Evolutionary conservation across 2,797 vertebrate genomes (phyloP), one percentile per base, ranked within the genome.

Genomic region (Ambastaia sidthimunki): DNA sequence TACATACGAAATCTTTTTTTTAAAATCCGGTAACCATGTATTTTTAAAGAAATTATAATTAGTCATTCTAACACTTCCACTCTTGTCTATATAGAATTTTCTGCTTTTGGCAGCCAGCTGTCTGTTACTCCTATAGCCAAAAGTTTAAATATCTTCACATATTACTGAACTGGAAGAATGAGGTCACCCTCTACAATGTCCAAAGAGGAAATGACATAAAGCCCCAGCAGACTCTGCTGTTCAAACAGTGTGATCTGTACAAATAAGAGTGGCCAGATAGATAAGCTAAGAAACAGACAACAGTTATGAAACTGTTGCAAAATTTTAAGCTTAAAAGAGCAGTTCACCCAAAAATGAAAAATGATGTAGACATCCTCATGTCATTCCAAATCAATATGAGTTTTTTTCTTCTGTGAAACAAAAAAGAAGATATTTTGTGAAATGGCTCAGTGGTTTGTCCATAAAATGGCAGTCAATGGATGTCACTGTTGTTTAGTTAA

Each of bases 121-220:
- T 60, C 60, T n/a, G 54, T 47, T 52, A 72, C 66, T 72, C 2
- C 19, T 66, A 31, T 41, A 73, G 44, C 83, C 88, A 91, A 85
- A 91, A 85, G 50, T 81, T 34, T 59, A 15, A 81, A 82, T 91
- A 44, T 44, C 82, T 85, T 90, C 86, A 82, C 84, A 85, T 90
- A 93, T 92, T 92, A 90, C 91, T 90, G 16, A 69, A 52, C 82
- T 87, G 31, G n/a, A 73, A 88, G 85, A 87, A 92, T 88, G 90
- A 86, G 86, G 90, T 93, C 91, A 92, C 74, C 16, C 78, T 85
- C 71, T 23, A 74, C 67, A 79, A 84, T 81, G 71, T 76, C 80
- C 87, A 85, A 73, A 88, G 50, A 83, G 86, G 87, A 90, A 91
- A 81, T 68, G 69, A 80, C 12, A 63, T 44, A 6, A 18, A 18